These are phyloP conservation scores for Theonella swinhoei DNA, from an alignment of 37 sponge, comb jelly and placozoan species.

Conservation along the genomic window DNA sequence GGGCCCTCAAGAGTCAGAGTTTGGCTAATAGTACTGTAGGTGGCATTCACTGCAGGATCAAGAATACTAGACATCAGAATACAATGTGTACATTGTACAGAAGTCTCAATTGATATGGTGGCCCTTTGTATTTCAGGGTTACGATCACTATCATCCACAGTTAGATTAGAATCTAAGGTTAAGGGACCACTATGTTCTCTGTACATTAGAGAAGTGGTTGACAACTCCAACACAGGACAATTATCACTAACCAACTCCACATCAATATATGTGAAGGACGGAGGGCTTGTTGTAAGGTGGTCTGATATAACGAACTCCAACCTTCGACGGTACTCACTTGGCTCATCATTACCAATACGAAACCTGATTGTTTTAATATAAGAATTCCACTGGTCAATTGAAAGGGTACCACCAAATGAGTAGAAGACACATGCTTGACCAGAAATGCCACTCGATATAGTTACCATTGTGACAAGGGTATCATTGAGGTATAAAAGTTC, in stretches of 20 bases:
- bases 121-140: conserved; percentile 14
- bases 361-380: conserved; percentile 55
- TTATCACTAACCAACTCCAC: conserved; percentile 61
- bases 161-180: conserved; percentile 7
- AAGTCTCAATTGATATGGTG: conserved; percentile 6
- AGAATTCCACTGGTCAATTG: conserved; percentile 45
- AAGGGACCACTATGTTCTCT: conserved; percentile 32
- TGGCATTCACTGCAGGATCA: neutral
- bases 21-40: neutral
- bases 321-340: conserved; percentile 66
- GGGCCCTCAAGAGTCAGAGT: conserved; percentile 50
- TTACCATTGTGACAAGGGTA: neutral
- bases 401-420: conserved; percentile 30
- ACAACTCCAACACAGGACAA: conserved; percentile 56
- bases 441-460: neutral
- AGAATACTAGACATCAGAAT: neutral
- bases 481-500: conserved; percentile 13
- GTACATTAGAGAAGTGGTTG: conserved; percentile 19
- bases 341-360: conserved; percentile 58
- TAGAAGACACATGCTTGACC: conserved; percentile 67
- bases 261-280: conserved; percentile 32
- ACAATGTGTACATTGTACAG: conserved; percentile 30
- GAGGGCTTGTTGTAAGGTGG: conserved; percentile 19
- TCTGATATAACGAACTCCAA: conserved; percentile 58
- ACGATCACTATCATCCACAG: conserved; percentile 47